These are phyloP conservation scores for Emmelina monodactyla DNA, from an alignment of 2,888 invertebrate genomes.

Conservation along the genomic window DNA sequence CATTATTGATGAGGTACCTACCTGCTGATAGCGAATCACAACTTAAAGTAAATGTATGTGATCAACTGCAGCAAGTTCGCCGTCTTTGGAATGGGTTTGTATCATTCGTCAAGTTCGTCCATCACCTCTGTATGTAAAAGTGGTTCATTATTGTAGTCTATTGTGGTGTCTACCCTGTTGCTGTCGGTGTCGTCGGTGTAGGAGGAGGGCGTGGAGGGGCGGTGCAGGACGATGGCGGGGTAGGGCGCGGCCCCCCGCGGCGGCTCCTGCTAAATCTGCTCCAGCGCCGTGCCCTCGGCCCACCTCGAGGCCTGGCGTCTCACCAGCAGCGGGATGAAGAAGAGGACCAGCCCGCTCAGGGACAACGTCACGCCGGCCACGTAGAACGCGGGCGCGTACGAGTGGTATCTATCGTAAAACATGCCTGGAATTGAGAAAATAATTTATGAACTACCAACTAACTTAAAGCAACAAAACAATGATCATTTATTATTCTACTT, in stretches of 20 bases:
- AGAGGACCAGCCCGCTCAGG: constrained; percentile 87
- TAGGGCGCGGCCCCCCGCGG: constrained; percentile 20
- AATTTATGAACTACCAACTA: too few relatives aligned
- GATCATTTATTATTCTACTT: too few relatives aligned
- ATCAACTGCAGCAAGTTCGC: too few relatives aligned
- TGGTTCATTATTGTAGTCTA: constrained; percentile 14
- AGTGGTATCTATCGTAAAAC: constrained; percentile 77
- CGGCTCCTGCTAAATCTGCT: constrained; percentile 50
- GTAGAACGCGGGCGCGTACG: constrained; percentile 88
- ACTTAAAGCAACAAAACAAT: too few relatives aligned
- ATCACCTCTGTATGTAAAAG: constrained; percentile 19
- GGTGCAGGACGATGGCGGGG: constrained; percentile 49
- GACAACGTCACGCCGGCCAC: constrained; percentile 88
- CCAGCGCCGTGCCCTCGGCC: constrained; percentile 34
- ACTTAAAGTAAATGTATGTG: too few relatives aligned
- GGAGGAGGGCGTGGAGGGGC: constrained; percentile 45
- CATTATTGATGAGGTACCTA: too few relatives aligned
- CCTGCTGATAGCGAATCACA: too few relatives aligned
- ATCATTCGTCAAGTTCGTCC: constrained; percentile 35
- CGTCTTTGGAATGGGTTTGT: constrained; percentile 53
- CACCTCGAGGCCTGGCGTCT: constrained; percentile 31
- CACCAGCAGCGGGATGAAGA: constrained; percentile 79
- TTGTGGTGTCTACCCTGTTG: constrained; percentile 53
- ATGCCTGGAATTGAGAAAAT: constrained; percentile 69
- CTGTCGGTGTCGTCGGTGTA: constrained; percentile 40